Evolutionary conservation across 2,113 vertebrate genomes (phyloP).

Genomic region (Chinchilla lanigera): DNA sequence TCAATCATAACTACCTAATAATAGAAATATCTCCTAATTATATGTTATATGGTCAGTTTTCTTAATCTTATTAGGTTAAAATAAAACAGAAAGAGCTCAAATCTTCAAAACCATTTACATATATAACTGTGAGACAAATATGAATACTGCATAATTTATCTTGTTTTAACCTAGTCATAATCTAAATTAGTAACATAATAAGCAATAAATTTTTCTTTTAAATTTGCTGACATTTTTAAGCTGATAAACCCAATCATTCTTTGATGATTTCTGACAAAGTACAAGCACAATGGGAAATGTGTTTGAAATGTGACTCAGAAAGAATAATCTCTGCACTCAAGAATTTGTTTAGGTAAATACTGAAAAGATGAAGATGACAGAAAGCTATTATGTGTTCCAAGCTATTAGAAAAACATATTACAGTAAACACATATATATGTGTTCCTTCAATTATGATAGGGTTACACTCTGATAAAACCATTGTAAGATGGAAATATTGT

Average conservation of each 20-base stretch:
- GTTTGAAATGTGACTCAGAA: neutral
- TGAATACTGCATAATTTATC: neutral
- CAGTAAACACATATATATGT: too few species aligned
- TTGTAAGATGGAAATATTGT: too few species aligned
- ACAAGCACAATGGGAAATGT: neutral
- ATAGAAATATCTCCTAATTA: neutral
- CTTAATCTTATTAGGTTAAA: neutral
- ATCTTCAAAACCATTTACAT: neutral
- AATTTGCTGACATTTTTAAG: neutral
- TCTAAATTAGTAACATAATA: conserved; percentile 3
- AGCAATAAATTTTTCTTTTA: neutral
- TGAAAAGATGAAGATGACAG: neutral
- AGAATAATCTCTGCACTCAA: neutral
- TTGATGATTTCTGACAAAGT: neutral
- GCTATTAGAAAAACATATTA: neutral
- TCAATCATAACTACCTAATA: conserved; percentile 34
- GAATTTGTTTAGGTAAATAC: neutral
- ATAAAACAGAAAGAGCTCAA: conserved; percentile 39
- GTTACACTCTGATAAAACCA: neutral
- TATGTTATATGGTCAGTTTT: neutral
- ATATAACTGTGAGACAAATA: conserved; percentile 22
- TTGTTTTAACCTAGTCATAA: neutral
- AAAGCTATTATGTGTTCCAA: neutral
- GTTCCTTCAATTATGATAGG: neutral
- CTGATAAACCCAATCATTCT: neutral